Evolutionary conservation across 2,797 vertebrate genomes (phyloP).

Genomic region (Nasua narica): DNA sequence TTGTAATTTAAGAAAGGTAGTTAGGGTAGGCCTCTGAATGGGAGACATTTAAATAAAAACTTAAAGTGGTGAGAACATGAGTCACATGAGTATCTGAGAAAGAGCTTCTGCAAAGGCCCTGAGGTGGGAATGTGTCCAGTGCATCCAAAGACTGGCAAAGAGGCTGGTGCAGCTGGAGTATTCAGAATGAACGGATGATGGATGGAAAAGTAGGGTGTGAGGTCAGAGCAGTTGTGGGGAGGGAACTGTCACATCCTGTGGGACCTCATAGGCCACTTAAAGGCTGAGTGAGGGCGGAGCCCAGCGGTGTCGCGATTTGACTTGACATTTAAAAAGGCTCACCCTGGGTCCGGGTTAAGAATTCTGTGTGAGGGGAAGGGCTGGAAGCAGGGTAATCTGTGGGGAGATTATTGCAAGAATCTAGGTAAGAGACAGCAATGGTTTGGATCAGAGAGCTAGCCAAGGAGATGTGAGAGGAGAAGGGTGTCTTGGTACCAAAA

Average conservation of each 20-base stretch:
- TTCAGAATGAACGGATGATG: neutral
- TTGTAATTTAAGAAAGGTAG: neutral
- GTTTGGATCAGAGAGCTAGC: neutral
- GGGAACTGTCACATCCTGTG: too few relatives aligned
- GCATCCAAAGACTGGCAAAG: neutral
- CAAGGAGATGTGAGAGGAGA: neutral
- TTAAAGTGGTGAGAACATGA: neutral
- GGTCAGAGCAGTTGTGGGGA: neutral
- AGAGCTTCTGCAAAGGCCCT: neutral
- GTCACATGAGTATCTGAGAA: too few relatives aligned
- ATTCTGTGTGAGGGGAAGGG: rapidly evolving
- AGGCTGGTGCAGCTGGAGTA: neutral
- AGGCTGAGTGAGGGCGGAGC: neutral
- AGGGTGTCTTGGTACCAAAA: neutral
- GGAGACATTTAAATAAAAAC: neutral
- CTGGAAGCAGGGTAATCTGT: rapidly evolving
- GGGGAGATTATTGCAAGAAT: neutral
- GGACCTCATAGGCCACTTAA: rapidly evolving
- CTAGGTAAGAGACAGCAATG: rapidly evolving
- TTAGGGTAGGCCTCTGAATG: neutral
- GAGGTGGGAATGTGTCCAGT: too few relatives aligned
- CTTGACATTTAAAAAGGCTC: too few relatives aligned
- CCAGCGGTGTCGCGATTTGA: neutral
- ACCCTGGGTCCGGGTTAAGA: neutral
- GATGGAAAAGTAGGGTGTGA: neutral